A percentile compares a stretch with the other conserved stretches of the same genome.
Evolutionary conservation across 2,888 invertebrate genomes (phyloP).

Genomic region (Thymelicus acteon): DNA sequence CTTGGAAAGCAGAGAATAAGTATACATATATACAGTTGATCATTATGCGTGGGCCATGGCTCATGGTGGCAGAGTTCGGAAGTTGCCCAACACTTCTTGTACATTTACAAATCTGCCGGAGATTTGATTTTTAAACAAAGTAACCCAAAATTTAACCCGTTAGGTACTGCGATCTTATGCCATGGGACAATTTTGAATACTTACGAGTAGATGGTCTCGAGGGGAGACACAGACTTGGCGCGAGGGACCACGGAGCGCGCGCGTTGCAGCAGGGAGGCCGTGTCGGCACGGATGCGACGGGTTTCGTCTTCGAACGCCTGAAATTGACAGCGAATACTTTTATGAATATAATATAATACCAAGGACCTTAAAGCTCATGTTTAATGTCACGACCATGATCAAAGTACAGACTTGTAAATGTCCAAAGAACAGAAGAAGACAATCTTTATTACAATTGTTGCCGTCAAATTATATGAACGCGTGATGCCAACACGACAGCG

Average conservation of each 20-base stretch:
- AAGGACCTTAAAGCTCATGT: neutral
- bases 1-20: no score
- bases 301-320: conserved; percentile 94
- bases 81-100: no score
- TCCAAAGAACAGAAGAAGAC: neutral
- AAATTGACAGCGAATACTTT: conserved; percentile 42
- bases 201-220: conserved; percentile 85
- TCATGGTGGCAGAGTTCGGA: no score
- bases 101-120: no score
- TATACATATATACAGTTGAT: no score
- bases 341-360: neutral
- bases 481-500: no score
- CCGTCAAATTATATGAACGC: no score
- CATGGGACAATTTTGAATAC: conserved; percentile 44
- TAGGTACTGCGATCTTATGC: no score
- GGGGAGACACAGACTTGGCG: conserved; percentile 84
- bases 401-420: neutral
- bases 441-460: neutral
- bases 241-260: conserved; percentile 91
- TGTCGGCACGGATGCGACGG: conserved; percentile 91
- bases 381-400: neutral
- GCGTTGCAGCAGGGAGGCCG: conserved; percentile 89
- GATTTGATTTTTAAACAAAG: no score
- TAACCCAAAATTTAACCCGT: no score
- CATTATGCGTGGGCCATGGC: no score